Evolutionary conservation across 2,888 invertebrate species (phyloP).

Genomic region (Drosophila lacicola): DNA sequence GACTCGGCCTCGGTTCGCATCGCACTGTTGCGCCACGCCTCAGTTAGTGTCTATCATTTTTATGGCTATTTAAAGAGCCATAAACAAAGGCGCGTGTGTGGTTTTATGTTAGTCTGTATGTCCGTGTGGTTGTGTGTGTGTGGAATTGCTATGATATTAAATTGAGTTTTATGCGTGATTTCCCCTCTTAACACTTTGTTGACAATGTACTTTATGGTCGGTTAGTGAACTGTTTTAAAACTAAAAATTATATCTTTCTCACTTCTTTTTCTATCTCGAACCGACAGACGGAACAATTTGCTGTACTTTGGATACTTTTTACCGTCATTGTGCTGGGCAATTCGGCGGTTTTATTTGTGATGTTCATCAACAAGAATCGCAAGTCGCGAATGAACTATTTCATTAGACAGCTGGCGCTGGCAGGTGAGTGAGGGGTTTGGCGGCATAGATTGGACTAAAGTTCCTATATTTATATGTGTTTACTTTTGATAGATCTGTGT

Average conservation of each 20-base stretch:
- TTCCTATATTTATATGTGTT: not conserved
- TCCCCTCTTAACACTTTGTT: conserved; percentile 76
- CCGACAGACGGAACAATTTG: conserved; percentile 93
- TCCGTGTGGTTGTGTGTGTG: conserved; percentile 20
- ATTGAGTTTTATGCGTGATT: conserved; percentile 78
- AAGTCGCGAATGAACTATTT: conserved; percentile 98
- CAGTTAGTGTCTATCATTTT: conserved; percentile 68
- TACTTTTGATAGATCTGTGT: conserved; percentile 89
- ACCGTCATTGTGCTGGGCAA: conserved; percentile 94
- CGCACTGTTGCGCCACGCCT: conserved; percentile 2
- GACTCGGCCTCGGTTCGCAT: conserved; percentile 1
- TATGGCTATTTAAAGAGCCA: conserved; percentile 71
- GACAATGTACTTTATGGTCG: conserved; percentile 62
- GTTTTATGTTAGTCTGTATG: conserved; percentile 20
- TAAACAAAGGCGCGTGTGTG: conserved; percentile 56
- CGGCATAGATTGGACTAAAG: not conserved
- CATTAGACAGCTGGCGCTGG: conserved; percentile 95
- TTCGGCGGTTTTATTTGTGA: conserved; percentile 93
- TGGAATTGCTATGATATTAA: conserved; percentile 61
- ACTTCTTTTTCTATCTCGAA: conserved; percentile 7
- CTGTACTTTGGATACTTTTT: conserved; percentile 94
- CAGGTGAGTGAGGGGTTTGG: conserved; percentile 88
- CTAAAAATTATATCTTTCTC: conserved; percentile 11
- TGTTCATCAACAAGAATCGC: conserved; percentile 92
- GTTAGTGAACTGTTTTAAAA: conserved; percentile 52